Base-by-base conservation (phyloP, 1,140 invertebrate genomes). In the Gryllus bimaculatus region DNA sequence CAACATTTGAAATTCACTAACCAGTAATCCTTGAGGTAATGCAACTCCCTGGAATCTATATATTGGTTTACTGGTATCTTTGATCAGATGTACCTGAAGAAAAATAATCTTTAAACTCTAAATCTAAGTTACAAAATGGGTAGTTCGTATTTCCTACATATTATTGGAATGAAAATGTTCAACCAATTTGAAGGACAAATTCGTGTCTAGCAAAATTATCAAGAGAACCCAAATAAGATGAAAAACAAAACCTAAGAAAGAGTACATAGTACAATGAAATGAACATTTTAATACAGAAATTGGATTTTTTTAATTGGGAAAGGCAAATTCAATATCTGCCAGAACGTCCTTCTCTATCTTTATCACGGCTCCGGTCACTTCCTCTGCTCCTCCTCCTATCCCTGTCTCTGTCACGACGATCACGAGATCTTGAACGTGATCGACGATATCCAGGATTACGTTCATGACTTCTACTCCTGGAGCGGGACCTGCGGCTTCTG, bases 31-130 rank as follows among this genome's bases (percentile, higher is more conserved):
- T 79, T 84, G 88, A 0, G 97, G 96, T 78, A 98, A 83, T 0
- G 95, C 93, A 0, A 98, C 89, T 0, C 96, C 96, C 87, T 99
- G 97, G 83, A 98, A 92, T 82, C 97, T 88, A 83, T 94, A 94
- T n/a, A 97, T 84, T 18, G 86, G 84, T 7, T 90, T 89, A 79
- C 89, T 87, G 39, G 89, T 86, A 8, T 89, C 86, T 26, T 90
- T 83, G 39, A 95, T 84, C 84, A 90, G 88, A 83, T 95, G 92
- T 18, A 94, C 83, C 88, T 88, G 79, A 78, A 84, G 82, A 74
- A 82, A 80, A 78, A 79, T 39, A 81, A 77, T 77, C 20, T 18
- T 20, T 12, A 75, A n/a, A 39, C 26, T 5, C 26, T 39, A 39
- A 39, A 39, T 39, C 26, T 39, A 39, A 1, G 26, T 39, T 39